These are phyloP conservation scores for Procambarus clarkii DNA, from an alignment of 1,140 invertebrate genomes.

Conservation along the genomic window DNA sequence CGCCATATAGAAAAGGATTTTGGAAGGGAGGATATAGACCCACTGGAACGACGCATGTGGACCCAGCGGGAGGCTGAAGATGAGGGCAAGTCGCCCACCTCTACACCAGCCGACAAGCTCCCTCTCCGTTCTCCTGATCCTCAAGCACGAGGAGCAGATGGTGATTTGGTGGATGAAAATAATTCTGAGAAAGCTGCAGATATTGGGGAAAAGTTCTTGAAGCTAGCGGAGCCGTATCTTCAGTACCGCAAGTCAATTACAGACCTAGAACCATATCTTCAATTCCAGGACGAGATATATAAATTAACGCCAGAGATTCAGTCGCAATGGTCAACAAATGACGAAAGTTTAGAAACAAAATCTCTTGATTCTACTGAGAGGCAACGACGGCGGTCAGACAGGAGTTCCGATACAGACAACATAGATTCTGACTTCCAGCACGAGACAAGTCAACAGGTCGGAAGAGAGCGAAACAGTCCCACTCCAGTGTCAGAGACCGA, in stretches of 20 bases:
- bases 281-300: slow-evolving; percentile 12
- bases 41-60: slow-evolving; percentile 14
- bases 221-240: slow-evolving; percentile 33
- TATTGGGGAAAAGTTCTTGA: slow-evolving; percentile 16
- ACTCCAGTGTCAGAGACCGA: background rate
- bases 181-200: background rate
- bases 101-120: background rate
- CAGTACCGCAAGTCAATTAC: slow-evolving; percentile 48
- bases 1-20: background rate
- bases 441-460: background rate
- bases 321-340: background rate
- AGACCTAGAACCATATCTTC: slow-evolving; percentile 44
- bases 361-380: background rate
- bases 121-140: background rate
- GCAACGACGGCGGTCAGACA: background rate
- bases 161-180: slow-evolving; percentile 25
- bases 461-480: background rate
- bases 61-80: background rate
- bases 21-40: background rate
- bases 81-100: background rate
- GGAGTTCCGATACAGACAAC: background rate
- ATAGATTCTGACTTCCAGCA: background rate
- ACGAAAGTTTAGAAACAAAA: background rate
- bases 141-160: background rate
- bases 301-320: slow-evolving; percentile 26